These are phyloP conservation scores for Hypanus sabinus DNA, from an alignment of 2,113 vertebrate genomes.

Conservation along the genomic window DNA sequence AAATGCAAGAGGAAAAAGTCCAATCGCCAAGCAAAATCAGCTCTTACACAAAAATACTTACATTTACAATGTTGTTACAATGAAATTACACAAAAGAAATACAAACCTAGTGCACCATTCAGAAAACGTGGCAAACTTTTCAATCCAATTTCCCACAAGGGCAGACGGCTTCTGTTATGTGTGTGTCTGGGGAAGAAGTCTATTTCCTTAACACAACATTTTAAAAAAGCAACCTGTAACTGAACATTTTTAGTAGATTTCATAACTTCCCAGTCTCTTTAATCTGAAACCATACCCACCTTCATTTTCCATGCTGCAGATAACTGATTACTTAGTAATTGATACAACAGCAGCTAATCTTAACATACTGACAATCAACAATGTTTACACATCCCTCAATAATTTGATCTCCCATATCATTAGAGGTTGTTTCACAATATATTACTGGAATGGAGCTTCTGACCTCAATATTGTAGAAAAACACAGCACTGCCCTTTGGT, in stretches of 20 bases:
- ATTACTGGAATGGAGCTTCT: neutral
- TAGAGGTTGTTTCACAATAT: neutral
- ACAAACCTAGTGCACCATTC: neutral
- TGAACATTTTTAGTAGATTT: neutral
- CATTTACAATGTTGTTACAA: neutral
- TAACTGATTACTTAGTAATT: neutral
- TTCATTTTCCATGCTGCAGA: neutral
- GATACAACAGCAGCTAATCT: neutral
- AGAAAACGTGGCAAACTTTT: neutral
- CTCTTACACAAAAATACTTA: neutral
- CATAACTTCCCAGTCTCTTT: neutral
- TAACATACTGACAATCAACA: neutral
- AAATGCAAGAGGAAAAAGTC: neutral
- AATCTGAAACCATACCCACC: neutral
- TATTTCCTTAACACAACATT: neutral
- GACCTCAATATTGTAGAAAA: neutral
- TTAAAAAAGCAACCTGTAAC: neutral
- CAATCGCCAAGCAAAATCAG: neutral
- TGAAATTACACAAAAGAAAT: conserved; percentile 11
- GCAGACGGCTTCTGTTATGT: no score
- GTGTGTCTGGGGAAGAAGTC: neutral
- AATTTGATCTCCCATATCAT: neutral
- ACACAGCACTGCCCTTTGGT: neutral
- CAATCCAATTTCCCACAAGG: neutral
- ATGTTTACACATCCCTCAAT: neutral